Evolutionary conservation across 1,140 invertebrate genomes (phyloP), one percentile per base, ranked within the genome.

Genomic region (Cydia splendana): DNA sequence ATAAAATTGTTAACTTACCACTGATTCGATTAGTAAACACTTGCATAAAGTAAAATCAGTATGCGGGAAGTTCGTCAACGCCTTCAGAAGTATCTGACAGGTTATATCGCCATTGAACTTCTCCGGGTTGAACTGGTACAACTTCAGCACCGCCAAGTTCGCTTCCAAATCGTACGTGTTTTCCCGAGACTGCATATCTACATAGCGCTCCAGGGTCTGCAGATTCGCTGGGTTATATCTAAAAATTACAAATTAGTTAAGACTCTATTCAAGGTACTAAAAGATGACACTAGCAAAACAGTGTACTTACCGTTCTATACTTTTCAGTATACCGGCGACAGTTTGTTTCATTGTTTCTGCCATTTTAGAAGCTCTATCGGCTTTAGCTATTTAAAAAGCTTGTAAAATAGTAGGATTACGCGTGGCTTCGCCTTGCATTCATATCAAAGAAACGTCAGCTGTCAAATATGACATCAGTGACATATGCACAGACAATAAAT

Each of bases 21-120:
- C 96, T 88, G 95, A 95, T 83, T 97, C 96, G 81, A 97, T 96
- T 75, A 99, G 94, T 38, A 99, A 94, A 93, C 98, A 99, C 94
- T 99, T 99, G 94, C 98, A 99, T 57, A 99, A 93, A 38, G 98
- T 97, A 90, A 99, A 99, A 94, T 99, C 98, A 18, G 98, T 98
- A 84, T 99, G 98, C 9, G 98, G 98, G 79, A 99, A 95, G 94
- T 99, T 99, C 12, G 98, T 99, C 10, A 99, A 93, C 2, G 98
- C 98, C 89, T 99, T 99, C 73, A 99, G 87, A 10, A 99, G 93
- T 88, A 99, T 99, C 82, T 97, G 95, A 75, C 92, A 91, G 5
- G 97, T 97, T 20, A 99, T 96, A 71, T 96, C 95, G 67, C 95
- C 94, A 86, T 98, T 96, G 83, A 98, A 98, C 81, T 95, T 95